Base-by-base conservation (phyloP, 1,140 invertebrate species). In the Cataglyphis hispanica region DNA sequence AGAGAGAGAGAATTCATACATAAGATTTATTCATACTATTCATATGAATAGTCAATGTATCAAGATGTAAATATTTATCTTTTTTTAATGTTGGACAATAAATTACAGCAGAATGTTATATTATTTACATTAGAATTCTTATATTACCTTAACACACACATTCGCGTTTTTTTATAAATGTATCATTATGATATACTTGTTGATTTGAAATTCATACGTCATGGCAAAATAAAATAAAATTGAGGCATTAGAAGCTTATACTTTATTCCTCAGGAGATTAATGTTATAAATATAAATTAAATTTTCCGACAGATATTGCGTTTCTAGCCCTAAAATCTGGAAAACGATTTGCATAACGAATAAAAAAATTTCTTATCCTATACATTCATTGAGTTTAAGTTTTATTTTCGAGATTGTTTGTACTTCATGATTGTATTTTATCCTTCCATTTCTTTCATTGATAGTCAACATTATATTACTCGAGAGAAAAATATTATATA, bases 71-170 rank as follows among this genome's bases (percentile, higher is more conserved):
- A 64, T 64, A 77, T 37, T 25, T 40, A 40, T 69, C 4, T 25
- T 70, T 40, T 72, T 69, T 80, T 27, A 70, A 80, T 69, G 40
- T 80, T 19, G n/a, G 11, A 70, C 34, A 53, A 80, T 80, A 80
- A 80, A 53, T 56, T 80, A 80, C 22, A 69, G 10, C 34, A 69
- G 22, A 11, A 67, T 67, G 27, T 69, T 43, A 67, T 56, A 40
- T 69, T 80, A 69, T 80, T 53, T 56, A 69, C 77, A 80, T 43
- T 63, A 46, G 1, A 50, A 50, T 69, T 50, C 13, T 22, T 34
- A 50, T 50, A 50, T 50, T 50, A 34, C 8, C 16, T 69, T 80
- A 31, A 13, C 43, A 53, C 34, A 56, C 69, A 13, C 13, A 56
- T 13, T 67, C 16, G 43, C 11, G 8, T 80, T 50, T 80, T 80